These are phyloP conservation scores for Drosophila subpulchrella DNA, from an alignment of 1,140 invertebrate genomes.

Conservation along the genomic window DNA sequence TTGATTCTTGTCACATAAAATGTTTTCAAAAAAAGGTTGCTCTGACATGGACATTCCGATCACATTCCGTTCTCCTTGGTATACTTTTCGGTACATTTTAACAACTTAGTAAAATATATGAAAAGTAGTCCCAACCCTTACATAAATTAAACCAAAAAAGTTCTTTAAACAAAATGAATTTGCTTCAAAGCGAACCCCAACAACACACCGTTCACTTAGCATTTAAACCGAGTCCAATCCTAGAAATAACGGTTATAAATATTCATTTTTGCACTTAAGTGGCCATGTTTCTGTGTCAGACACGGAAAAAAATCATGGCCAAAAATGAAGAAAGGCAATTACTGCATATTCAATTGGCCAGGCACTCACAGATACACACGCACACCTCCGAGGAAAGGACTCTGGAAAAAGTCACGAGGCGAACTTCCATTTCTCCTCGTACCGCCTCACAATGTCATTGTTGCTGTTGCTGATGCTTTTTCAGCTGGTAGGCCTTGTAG, in stretches of 20 bases:
- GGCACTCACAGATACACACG: constrained; percentile 24
- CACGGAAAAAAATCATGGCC: constrained; percentile 71
- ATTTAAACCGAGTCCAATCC: constrained; percentile 1
- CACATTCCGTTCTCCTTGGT: too few relatives aligned
- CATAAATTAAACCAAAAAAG: background rate
- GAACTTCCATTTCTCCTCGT: constrained; percentile 22
- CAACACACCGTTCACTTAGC: constrained; percentile 1
- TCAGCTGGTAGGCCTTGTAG: constrained; percentile 72
- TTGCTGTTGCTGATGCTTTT: constrained; percentile 16
- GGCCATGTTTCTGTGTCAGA: constrained; percentile 54
- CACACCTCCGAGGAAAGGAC: constrained; percentile 37
- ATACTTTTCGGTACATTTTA: too few relatives aligned
- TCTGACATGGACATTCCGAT: too few relatives aligned
- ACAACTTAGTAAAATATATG: too few relatives aligned
- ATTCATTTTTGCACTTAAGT: constrained; percentile 74
- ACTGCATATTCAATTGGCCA: constrained; percentile 70
- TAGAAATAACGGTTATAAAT: constrained; percentile 38
- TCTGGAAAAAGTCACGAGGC: constrained; percentile 57
- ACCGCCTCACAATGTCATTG: constrained; percentile 20
- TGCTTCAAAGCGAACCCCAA: background rate
- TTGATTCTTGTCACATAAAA: too few relatives aligned
- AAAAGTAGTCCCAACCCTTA: background rate
- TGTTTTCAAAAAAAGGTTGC: too few relatives aligned
- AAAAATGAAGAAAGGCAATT: constrained; percentile 71
- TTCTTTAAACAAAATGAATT: background rate